Evolutionary conservation across 2,797 vertebrate genomes (phyloP), one percentile per base, ranked within the genome.

Genomic region (Euphonia xanthogaster): DNA sequence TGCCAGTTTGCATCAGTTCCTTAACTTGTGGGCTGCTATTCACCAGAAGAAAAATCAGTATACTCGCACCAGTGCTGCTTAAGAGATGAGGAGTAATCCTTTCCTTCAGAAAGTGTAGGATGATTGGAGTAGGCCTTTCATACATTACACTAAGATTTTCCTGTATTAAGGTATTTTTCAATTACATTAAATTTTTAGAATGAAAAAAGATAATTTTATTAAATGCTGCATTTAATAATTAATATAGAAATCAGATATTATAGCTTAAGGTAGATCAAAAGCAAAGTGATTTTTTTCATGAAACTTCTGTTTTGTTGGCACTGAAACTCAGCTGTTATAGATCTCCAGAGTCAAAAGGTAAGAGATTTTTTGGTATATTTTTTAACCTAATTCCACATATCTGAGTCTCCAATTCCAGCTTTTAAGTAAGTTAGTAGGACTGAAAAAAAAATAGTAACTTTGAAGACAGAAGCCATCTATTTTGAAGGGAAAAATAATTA

Each of bases 1-100:
- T 97, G 96, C 95, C 95, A 96, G 95, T 96, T 97, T 96, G 92
- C 95, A 96, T 97, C 95, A 94, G 92, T 95, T 96, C 95, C 94
- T 96, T 94, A 93, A 95, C 92, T 95, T 97, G 96, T 96, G 96
- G 92, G 94, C 89, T 96, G 92, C 90, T 92, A 78, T 95, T 96
- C 95, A 96, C 94, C 90, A 92, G 90, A 89, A 95, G 90, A 70
- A 96, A 92, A 85, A 93, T 93, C 61, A 19, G 94, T 94, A 77
- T 87, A 78, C 84, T 96, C 2, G 12, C 42, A 95, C 90, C 94
- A 97, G 86, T 82, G 81, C 78, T 96, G 31, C 77, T 88, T 47
- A 42, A 84, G 93, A 91, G 77, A 87, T 94, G 86, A 92, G 71
- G 63, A 93, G 84, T 92, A 94, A 94, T 76, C 20, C 11, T 94